phyloP scores from a whole-genome alignment of 2,888 invertebrate genomes.

The Sarcophaga subvicina region DNA sequence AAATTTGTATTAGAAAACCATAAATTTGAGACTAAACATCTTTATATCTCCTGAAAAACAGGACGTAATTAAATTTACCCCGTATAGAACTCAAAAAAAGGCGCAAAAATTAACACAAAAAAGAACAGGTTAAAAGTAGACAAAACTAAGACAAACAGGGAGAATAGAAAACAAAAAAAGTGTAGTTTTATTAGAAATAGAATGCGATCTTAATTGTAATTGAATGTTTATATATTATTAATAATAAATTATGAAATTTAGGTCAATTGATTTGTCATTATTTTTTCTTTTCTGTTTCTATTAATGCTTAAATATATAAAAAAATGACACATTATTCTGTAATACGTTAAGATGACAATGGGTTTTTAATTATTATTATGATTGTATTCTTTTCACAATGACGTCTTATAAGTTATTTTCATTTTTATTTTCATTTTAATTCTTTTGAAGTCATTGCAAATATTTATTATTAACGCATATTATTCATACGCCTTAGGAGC shows the following conservation, averaged over 20 bases:
- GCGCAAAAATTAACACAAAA: background rate
- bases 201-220: background rate
- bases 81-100: background rate
- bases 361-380: background rate
- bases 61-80: conserved; percentile 12
- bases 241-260: conserved; percentile 35
- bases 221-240: conserved; percentile 35
- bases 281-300: background rate
- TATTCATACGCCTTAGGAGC: background rate
- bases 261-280: conserved; percentile 30
- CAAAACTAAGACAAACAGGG: background rate
- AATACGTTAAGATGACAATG: conserved; percentile 5
- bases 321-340: conserved; percentile 28
- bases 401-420: conserved; percentile 37
- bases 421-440: conserved; percentile 26
- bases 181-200: background rate
- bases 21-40: conserved; percentile 18
- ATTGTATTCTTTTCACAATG: conserved; percentile 25
- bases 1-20: background rate
- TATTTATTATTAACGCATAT: background rate
- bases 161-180: background rate
- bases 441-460: background rate
- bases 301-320: conserved; percentile 9
- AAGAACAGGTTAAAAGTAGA: background rate
- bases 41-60: background rate